Percentiles rank a stretch among this genome's conserved stretches.
Conservation (phyloP, 2,113 vertebrate species). For the Pogonocichla stellata region DNA sequence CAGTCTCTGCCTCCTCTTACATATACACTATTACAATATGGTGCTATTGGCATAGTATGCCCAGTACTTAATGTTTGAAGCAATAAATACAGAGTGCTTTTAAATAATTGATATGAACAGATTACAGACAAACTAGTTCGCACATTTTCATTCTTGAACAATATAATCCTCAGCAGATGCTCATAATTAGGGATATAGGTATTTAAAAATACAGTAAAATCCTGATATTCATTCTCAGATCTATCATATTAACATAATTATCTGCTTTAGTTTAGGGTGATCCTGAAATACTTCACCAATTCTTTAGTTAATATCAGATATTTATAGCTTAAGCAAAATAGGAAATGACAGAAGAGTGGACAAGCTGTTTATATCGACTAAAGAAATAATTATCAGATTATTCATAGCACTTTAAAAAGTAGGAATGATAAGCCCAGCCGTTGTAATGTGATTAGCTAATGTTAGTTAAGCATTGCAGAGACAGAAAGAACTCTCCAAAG, state of each 20-base stretch:
- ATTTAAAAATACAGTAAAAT: neutral
- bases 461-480: conserved; percentile 19
- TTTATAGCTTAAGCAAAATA: conserved; percentile 24
- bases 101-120: neutral
- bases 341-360: conserved; percentile 36
- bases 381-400: conserved; percentile 54
- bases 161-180: neutral
- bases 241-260: neutral
- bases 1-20: neutral
- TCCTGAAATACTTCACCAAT: neutral
- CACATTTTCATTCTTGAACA: neutral
- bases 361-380: conserved; percentile 40
- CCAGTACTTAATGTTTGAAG: neutral
- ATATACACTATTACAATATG: neutral
- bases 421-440: conserved; percentile 23
- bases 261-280: neutral
- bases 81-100: neutral
- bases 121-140: neutral
- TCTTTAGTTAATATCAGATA: conserved; percentile 2
- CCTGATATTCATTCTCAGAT: neutral
- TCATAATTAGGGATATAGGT: neutral
- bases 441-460: conserved; percentile 43
- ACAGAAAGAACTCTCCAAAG: conserved; percentile 20
- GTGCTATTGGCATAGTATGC: neutral
- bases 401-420: conserved; percentile 30